phyloP scores from a whole-genome alignment of 1,140 invertebrate genomes.

The Cardiocondyla obscurior region DNA sequence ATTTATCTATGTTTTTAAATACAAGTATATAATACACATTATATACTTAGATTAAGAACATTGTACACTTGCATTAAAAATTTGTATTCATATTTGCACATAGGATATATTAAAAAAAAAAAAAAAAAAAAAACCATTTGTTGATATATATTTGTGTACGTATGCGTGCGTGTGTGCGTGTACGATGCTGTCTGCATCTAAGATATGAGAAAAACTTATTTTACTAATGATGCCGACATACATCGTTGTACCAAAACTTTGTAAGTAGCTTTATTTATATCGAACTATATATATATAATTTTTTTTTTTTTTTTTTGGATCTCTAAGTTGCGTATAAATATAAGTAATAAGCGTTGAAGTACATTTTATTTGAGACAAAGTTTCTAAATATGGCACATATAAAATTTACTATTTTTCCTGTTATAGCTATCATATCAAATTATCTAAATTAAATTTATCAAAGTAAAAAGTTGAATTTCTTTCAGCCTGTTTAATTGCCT shows the following conservation, averaged over 20 bases:
- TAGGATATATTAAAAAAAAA: too few relatives aligned
- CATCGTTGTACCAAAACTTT: constrained; percentile 49
- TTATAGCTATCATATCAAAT: constrained; percentile 21
- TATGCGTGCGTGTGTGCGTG: too few relatives aligned
- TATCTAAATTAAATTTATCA: background rate
- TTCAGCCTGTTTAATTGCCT: constrained; percentile 5
- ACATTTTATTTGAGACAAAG: constrained; percentile 55
- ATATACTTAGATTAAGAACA: too few relatives aligned
- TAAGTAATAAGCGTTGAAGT: constrained; percentile 62
- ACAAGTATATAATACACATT: constrained; percentile 17
- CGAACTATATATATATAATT: constrained; percentile 60
- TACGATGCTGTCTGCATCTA: background rate
- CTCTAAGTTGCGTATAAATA: constrained; percentile 60
- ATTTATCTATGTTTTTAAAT: constrained; percentile 8
- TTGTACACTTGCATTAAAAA: too few relatives aligned
- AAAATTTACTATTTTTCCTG: constrained; percentile 54
- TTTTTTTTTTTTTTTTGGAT: constrained; percentile 71
- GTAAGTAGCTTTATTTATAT: constrained; percentile 61
- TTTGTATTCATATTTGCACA: too few relatives aligned
- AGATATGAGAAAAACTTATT: constrained; percentile 48
- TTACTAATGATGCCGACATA: constrained; percentile 30
- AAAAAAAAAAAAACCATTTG: too few relatives aligned
- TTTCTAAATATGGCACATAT: constrained; percentile 59
- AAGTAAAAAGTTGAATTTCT: background rate
- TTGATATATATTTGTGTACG: too few relatives aligned